Conservation (phyloP, 2,113 vertebrate genomes). For the Chaenocephalus aceratus region DNA sequence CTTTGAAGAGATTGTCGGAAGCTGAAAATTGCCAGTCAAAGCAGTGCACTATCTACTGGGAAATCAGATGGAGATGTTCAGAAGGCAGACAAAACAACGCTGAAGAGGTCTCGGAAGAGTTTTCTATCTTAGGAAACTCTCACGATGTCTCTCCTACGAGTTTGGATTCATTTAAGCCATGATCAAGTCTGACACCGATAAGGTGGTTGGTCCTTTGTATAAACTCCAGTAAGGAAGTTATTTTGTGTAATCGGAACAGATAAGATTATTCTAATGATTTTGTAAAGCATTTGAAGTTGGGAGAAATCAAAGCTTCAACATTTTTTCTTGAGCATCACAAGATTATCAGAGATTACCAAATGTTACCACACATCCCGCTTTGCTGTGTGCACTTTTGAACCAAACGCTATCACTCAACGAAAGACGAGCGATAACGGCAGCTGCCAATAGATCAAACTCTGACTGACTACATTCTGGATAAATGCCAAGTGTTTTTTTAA, state of each 20-base stretch:
- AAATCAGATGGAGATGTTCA: conserved; percentile 77
- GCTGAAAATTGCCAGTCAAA: conserved; percentile 70
- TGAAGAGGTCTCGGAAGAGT: conserved; percentile 72
- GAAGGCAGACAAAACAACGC: conserved; percentile 64
- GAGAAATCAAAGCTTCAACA: background rate
- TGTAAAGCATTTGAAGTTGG: conserved; percentile 15
- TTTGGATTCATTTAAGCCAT: conserved; percentile 48
- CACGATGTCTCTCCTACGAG: conserved; percentile 56
- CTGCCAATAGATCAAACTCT: conserved; percentile 50
- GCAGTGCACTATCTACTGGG: conserved; percentile 64
- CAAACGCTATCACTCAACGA: conserved; percentile 16
- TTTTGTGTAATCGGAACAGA: conserved; percentile 22
- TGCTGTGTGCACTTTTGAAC: conserved; percentile 22
- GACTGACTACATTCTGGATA: conserved; percentile 51
- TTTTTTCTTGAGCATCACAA: background rate
- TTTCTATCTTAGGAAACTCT: conserved; percentile 65
- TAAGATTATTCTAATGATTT: background rate
- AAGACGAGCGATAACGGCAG: conserved; percentile 47
- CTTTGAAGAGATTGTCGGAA: conserved; percentile 77
- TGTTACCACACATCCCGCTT: conserved; percentile 10
- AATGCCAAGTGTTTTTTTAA: conserved; percentile 62
- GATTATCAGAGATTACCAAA: conserved; percentile 22
- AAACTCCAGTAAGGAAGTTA: conserved; percentile 28
- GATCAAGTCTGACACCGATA: conserved; percentile 47
- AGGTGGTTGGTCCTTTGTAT: conserved; percentile 2